Conservation (phyloP, 2,113 vertebrate genomes). For the Phyllopteryx taeniolatus region DNA sequence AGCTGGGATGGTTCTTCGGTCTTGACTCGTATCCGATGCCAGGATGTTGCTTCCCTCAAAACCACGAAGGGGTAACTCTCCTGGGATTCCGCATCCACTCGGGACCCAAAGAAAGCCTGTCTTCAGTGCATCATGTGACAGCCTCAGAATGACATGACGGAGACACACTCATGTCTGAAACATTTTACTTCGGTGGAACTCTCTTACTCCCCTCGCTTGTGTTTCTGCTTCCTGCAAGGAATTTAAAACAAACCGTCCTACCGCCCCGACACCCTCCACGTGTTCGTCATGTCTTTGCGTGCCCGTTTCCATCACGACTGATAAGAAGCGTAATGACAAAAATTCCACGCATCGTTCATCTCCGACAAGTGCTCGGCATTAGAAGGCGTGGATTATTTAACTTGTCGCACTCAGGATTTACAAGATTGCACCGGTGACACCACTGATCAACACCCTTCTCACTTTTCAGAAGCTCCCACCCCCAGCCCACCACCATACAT, state of each 20-base stretch:
- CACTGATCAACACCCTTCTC: constrained; percentile 16
- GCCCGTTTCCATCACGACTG: constrained; percentile 24
- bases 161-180: neutral
- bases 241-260: constrained; percentile 4
- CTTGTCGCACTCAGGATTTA: constrained; percentile 26
- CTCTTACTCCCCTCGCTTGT: neutral
- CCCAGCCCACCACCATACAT: no score
- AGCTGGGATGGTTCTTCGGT: no score
- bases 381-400: constrained; percentile 40
- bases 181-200: neutral
- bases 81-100: neutral
- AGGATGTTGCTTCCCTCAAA: neutral
- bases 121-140: neutral
- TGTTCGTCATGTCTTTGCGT: constrained; percentile 6
- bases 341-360: constrained; percentile 36
- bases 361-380: constrained; percentile 27
- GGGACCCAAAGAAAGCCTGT: neutral
- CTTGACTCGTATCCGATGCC: neutral
- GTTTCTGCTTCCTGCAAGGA: constrained; percentile 1
- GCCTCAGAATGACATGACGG: neutral
- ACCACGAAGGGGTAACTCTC: neutral
- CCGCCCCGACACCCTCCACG: neutral
- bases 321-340: constrained; percentile 36
- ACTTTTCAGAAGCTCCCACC: constrained; percentile 8
- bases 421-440: constrained; percentile 32